Percentiles rank a stretch among this genome's conserved stretches.
phyloP scores from a whole-genome alignment of 1,140 invertebrate species.

The Thaumetopoea pityocampa region DNA sequence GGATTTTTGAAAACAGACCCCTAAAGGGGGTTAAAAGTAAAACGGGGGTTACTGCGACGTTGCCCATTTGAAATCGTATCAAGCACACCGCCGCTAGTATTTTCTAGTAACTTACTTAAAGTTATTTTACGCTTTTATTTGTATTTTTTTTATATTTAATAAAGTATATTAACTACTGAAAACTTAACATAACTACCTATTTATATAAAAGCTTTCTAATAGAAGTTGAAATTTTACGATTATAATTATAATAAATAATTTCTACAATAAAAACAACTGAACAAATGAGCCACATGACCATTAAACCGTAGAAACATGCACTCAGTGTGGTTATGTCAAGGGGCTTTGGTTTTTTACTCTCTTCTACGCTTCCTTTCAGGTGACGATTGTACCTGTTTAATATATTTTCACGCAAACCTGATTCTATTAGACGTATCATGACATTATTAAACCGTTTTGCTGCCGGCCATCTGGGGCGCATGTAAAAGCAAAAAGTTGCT shows the following conservation, averaged over 20 bases:
- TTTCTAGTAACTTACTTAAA: too few relatives aligned
- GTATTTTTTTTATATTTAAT: too few relatives aligned
- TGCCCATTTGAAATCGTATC: too few relatives aligned
- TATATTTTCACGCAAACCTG: conserved; percentile 29
- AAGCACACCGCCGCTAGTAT: too few relatives aligned
- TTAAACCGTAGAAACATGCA: conserved; percentile 40
- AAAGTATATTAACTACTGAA: too few relatives aligned
- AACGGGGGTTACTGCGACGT: too few relatives aligned
- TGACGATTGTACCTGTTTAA: conserved; percentile 7
- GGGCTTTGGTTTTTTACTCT: conserved; percentile 5
- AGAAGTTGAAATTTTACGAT: too few relatives aligned
- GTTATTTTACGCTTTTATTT: too few relatives aligned
- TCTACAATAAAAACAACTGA: conserved; percentile 32
- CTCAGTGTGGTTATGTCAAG: conserved; percentile 25
- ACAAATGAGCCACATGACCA: conserved; percentile 26
- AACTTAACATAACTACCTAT: too few relatives aligned
- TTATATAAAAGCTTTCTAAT: too few relatives aligned
- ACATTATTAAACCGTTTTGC: conserved; percentile 24
- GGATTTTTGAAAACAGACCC: too few relatives aligned
- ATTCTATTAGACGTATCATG: conserved; percentile 26
- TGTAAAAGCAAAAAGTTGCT: conserved; percentile 22
- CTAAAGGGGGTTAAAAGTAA: too few relatives aligned
- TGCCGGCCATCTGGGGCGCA: conserved; percentile 44
- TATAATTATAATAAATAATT: conserved; percentile 23
- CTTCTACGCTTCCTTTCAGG: conserved; percentile 1